phyloP scores from a whole-genome alignment of 2,113 vertebrate species.

The Sus scrofa region DNA sequence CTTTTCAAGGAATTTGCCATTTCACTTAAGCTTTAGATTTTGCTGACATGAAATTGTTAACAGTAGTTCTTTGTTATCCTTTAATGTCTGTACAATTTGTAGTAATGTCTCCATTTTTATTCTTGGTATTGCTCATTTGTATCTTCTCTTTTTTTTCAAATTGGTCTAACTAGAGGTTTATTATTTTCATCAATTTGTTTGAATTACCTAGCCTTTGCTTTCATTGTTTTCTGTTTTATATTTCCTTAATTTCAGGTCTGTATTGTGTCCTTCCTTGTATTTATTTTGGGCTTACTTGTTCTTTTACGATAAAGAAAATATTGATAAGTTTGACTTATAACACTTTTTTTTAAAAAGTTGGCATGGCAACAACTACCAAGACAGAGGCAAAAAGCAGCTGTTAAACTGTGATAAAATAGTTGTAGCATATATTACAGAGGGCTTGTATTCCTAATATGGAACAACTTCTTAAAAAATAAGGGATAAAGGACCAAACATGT shows the following conservation, averaged over 20 bases:
- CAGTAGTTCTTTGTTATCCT: not conserved
- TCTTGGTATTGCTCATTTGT: not conserved
- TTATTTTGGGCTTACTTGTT: not conserved
- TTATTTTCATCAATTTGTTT: not conserved
- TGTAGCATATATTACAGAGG: not conserved
- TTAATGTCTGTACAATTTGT: not conserved
- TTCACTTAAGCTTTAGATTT: conserved; percentile 24
- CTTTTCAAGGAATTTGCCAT: not conserved
- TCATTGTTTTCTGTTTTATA: conserved; percentile 6
- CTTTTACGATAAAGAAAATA: not conserved
- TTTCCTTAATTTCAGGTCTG: not conserved
- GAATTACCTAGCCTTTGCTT: not conserved
- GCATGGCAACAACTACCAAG: not conserved
- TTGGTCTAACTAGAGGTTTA: not conserved
- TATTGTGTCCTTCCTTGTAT: not conserved
- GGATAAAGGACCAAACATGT: not conserved
- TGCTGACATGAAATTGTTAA: not conserved
- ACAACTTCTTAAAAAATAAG: not conserved
- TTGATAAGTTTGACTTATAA: not conserved
- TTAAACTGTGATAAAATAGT: not conserved
- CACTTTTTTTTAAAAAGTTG: not conserved
- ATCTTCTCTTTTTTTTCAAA: not conserved
- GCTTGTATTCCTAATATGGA: not conserved
- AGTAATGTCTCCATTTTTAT: not conserved
- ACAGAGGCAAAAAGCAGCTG: not conserved